Evolutionary conservation across 1,140 invertebrate species (phyloP), one percentile per base, ranked within the genome.

Genomic region (Aphidius ervi): DNA sequence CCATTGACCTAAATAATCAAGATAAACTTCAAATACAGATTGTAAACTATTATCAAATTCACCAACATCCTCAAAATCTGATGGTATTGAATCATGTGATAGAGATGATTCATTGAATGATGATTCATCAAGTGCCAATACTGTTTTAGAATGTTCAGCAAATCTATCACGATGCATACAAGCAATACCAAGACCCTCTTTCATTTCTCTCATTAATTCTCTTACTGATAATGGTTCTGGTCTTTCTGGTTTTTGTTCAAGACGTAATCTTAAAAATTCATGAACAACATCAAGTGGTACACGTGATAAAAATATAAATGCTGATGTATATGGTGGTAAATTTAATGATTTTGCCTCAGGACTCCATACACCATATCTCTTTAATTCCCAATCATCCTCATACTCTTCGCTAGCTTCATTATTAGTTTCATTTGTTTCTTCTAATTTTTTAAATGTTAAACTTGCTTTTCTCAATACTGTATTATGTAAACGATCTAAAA

Each of bases 201-300:
- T 89, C 63, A 94, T 83, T 77, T 95, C 94, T 67, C 88, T 85
- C 79, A 95, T 94, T 48, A 95, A 77, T 84, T 93, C 91, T 71
- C 90, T 84, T 42, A 95, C 86, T 66, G 92, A 94, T 10, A 95
- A 82, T 8, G 88, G 85, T 55, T 92, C 94, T 4, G 93, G 94
- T 59, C 92, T 87, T 37, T 87, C 86, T 1, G 91, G 91, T 64
- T 88, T 87, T 49, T 92, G 89, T 68, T 95, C 92, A 42, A 95
- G 80, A 59, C 93, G 79, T 78, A 97, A 86, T 41, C 85, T 78
- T 41, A 97, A 78, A 77, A 92, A 95, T 76, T 95, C 93, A 68
- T 95, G 90, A 61, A 94, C 87, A 10, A 95, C 86, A 75, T 95
- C 91, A 65, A 96, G 73, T 16, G 92, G 91, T 16, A 94, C 85